Percentiles rank a stretch among this genome's conserved stretches.
Evolutionary conservation across 2,113 vertebrate genomes (phyloP).

Genomic region (Podocnemis expansa): DNA sequence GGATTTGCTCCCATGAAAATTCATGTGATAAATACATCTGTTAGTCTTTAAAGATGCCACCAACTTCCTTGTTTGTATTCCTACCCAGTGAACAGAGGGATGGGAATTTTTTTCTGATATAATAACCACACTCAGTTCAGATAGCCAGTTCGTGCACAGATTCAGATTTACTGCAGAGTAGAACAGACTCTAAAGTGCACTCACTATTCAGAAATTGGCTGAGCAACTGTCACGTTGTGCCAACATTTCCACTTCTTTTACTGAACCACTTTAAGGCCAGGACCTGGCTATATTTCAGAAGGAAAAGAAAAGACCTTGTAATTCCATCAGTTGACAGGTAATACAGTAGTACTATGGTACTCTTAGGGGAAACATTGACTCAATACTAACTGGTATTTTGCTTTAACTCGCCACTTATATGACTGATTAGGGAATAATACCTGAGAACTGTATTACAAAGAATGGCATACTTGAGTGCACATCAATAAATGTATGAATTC

Average conservation of each 20-base stretch:
- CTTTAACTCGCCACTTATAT: neutral
- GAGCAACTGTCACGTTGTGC: neutral
- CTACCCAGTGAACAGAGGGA: neutral
- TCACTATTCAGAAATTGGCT: constrained; percentile 10
- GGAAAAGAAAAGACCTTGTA: neutral
- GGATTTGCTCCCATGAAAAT: no score
- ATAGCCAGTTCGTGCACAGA: neutral
- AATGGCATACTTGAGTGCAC: neutral
- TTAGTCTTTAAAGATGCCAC: no score
- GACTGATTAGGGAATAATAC: neutral
- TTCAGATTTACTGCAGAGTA: neutral
- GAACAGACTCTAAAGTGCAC: neutral
- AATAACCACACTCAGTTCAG: neutral
- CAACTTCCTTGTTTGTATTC: no score
- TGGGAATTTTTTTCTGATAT: accelerated
- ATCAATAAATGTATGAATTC: neutral
- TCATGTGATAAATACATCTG: no score
- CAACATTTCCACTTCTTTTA: neutral
- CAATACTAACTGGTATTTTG: neutral
- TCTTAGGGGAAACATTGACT: neutral
- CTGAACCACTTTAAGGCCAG: neutral
- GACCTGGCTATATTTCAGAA: neutral
- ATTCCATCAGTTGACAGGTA: neutral
- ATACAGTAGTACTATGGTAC: neutral
- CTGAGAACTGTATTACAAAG: neutral